Conservation (phyloP, 2,113 vertebrate species). For the Garra rufa region DNA sequence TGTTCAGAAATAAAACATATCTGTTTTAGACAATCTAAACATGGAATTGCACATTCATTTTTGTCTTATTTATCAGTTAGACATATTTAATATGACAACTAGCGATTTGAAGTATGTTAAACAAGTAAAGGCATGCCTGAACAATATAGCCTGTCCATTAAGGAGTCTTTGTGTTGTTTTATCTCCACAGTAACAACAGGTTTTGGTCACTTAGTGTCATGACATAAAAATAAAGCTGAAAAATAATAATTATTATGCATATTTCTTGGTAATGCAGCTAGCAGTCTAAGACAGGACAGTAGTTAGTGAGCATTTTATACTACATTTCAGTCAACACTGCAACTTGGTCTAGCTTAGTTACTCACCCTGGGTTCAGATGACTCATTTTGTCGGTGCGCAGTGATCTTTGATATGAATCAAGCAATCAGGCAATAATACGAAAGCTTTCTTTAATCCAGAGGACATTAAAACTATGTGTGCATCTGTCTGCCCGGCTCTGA, state of each 20-base stretch:
- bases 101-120: neutral
- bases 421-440: neutral
- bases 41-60: neutral
- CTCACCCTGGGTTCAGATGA: slow-evolving; percentile 81
- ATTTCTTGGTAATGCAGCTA: neutral
- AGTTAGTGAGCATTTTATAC: neutral
- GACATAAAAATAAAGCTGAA: neutral
- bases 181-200: slow-evolving; percentile 44
- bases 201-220: neutral
- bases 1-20: neutral
- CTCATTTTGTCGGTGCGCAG: slow-evolving; percentile 77
- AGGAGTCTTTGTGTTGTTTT: neutral
- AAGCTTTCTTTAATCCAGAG: slow-evolving; percentile 15
- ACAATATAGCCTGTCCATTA: neutral
- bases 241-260: neutral
- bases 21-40: neutral
- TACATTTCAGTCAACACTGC: neutral
- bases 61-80: neutral
- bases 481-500: slow-evolving; percentile 31
- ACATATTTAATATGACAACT: neutral
- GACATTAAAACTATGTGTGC: neutral
- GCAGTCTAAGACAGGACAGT: neutral
- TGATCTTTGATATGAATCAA: neutral
- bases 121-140: neutral
- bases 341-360: slow-evolving; percentile 15